Evolutionary conservation across 2,797 vertebrate genomes (phyloP), one percentile per base, ranked within the genome.

Genomic region (Zenarchopterus dispar): DNA sequence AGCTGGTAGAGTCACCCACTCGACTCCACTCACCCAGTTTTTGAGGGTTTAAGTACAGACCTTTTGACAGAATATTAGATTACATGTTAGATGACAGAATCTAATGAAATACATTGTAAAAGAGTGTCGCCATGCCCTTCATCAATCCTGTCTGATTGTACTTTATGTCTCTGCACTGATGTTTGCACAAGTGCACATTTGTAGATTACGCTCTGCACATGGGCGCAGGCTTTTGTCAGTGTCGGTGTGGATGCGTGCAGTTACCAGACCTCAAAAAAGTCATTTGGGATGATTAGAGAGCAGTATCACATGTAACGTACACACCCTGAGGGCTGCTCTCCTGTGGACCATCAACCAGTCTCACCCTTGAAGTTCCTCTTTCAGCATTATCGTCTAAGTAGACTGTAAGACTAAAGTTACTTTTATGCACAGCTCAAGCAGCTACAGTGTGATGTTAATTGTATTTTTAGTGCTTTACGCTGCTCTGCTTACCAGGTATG

Each of bases 261-360:
- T 77, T 62, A 8, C 77, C 74, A 80, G 77, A 84, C 81, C 73
- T 69, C 66, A 70, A 78, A 75, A 82, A 78, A 78, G 64, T 73
- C 83, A 78, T 82, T 75, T 53, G 4, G 62, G 84, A 77, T 85
- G 88, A 89, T 90, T 88, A 83, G 73, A 85, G 56, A 52, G 48
- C 4, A 0, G 74, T 78, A 80, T 89, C 82, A 0, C 24, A 70
- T 91, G 80, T 83, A 88, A 13, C 48, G 41, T 26, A 66, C 82
- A 66, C 85, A 74, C 79, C 75, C 80, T 18, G 15, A 62, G 65
- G 77, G 64, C 80, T 49, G 59, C 46, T 76, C 80, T 89, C 74
- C 83, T 90, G 84, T 87, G 81, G 81, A 88, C 81, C 81, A 81
- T 89, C 87, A 89, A 81, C 73, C 62, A 45, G 47, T 49, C 42